Conservation (phyloP, 2,113 vertebrate species). For the Opisthocomus hoazin region DNA sequence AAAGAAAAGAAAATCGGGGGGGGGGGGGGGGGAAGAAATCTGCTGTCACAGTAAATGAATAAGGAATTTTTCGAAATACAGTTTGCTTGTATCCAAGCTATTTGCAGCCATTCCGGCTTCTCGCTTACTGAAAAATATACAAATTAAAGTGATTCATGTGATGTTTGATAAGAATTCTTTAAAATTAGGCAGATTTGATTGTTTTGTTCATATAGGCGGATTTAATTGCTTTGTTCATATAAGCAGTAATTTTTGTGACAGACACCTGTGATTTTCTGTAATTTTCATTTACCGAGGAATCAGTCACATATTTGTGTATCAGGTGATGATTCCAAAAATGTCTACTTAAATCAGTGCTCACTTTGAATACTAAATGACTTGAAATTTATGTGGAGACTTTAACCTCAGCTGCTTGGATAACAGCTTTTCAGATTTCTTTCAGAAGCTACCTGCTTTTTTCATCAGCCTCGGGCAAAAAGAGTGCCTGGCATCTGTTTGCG, state of each 20-base stretch:
- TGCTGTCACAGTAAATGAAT: neutral
- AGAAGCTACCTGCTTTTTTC: neutral
- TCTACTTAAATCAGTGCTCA: neutral
- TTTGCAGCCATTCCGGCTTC: neutral
- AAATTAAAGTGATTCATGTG: conserved; percentile 1
- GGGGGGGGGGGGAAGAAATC: neutral
- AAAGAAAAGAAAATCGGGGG: neutral
- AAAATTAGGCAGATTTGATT: neutral
- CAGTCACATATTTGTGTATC: neutral
- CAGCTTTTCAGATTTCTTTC: conserved; percentile 19
- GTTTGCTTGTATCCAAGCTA: neutral
- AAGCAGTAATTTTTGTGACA: conserved; percentile 34
- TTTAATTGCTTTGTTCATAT: conserved; percentile 34
- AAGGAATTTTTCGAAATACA: neutral
- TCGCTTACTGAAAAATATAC: neutral
- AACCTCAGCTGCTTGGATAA: neutral
- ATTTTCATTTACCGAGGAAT: conserved; percentile 15
- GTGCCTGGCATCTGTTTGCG: neutral
- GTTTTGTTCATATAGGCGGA: conserved; percentile 9
- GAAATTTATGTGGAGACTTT: neutral
- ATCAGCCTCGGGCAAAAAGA: neutral
- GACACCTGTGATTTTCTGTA: conserved; percentile 41
- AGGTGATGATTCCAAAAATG: neutral
- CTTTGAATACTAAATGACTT: neutral
- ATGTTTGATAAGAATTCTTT: neutral